Evolutionary conservation across 1,140 invertebrate genomes (phyloP), one percentile per base, ranked within the genome.

Genomic region (Triops longicaudatus): DNA sequence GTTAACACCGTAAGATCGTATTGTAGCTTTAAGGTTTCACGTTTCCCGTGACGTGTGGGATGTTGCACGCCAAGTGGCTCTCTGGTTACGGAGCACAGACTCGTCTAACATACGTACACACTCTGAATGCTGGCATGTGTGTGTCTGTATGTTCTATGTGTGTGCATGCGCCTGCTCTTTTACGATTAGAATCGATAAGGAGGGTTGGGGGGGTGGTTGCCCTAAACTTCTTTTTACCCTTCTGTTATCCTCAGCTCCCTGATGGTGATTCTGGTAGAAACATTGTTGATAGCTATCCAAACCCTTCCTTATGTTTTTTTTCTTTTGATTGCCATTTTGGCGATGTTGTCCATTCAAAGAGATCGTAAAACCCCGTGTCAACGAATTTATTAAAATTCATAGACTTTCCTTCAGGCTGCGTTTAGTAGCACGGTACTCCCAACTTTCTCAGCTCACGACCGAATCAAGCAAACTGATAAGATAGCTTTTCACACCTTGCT

Each of bases 51-150:
- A 63, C 50, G 50, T 22, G 50, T 63, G 50, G 50, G 50, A 63
- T 63, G 50, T 63, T 63, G 50, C 50, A 63, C 50, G 50, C 50
- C 50, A 63, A 63, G 50, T 63, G 50, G 50, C 50, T 63, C 50
- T 63, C 50, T 63, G 50, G 50, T 63, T 63, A 63, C 50, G 50
- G 50, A 22, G 17, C 50, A 14, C n/a, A 22, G 50, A 63, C 14
- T 63, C 14, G 31, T 37, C 50, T 63, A 63, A 63, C 50, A 63
- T 63, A 63, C 50, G 50, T 63, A 63, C 22, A 63, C 50, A 22
- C 22, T n/a, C 17, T n/a, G n/a, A 22, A 63, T 63, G 50, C 31
- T 63, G 50, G 50, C 50, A 63, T 63, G 50, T 63, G 50, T 63
- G 50, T 63, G 17, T 63, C 17, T 22, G 14, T 63, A 37, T 37